phyloP scores from a whole-genome alignment of 1,140 invertebrate species.

The Lamellibrachia luymesi region DNA sequence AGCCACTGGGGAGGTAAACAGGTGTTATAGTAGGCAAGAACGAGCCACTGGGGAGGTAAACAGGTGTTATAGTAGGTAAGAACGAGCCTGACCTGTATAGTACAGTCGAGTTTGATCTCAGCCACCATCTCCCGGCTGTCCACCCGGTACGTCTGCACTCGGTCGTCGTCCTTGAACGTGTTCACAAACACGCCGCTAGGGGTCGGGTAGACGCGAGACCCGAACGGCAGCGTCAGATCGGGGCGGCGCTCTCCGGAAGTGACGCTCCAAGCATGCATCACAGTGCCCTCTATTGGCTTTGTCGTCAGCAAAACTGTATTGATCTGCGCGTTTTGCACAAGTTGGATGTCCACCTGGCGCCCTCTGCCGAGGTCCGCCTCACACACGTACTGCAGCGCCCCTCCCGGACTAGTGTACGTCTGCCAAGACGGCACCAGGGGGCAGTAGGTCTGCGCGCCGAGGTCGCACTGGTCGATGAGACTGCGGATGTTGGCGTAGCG shows the following conservation, averaged over 20 bases:
- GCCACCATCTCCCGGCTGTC: constrained; percentile 39
- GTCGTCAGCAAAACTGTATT: constrained; percentile 39
- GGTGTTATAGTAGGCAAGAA: no score
- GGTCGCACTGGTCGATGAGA: constrained; percentile 61
- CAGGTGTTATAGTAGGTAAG: no score
- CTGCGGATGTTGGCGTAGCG: constrained; percentile 37
- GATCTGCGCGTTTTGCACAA: constrained; percentile 37
- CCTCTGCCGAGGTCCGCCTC: constrained; percentile 13
- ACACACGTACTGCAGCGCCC: constrained; percentile 60
- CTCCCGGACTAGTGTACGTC: constrained; percentile 46
- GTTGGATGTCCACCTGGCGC: constrained; percentile 37
- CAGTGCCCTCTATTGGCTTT: constrained; percentile 37
- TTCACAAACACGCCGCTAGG: constrained; percentile 39
- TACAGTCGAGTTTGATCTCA: constrained; percentile 36
- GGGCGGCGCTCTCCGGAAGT: constrained; percentile 39
- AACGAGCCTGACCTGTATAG: constrained; percentile 7
- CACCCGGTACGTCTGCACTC: constrained; percentile 37
- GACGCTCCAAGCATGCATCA: constrained; percentile 43
- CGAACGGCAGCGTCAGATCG: constrained; percentile 65
- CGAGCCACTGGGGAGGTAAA: no score
- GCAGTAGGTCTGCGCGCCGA: constrained; percentile 60
- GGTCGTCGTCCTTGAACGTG: constrained; percentile 37
- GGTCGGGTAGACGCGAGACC: constrained; percentile 56
- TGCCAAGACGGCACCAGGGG: constrained; percentile 72
- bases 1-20: no score